Evolutionary conservation across 2,113 vertebrate genomes (phyloP).

Genomic region (Mastomys coucha): DNA sequence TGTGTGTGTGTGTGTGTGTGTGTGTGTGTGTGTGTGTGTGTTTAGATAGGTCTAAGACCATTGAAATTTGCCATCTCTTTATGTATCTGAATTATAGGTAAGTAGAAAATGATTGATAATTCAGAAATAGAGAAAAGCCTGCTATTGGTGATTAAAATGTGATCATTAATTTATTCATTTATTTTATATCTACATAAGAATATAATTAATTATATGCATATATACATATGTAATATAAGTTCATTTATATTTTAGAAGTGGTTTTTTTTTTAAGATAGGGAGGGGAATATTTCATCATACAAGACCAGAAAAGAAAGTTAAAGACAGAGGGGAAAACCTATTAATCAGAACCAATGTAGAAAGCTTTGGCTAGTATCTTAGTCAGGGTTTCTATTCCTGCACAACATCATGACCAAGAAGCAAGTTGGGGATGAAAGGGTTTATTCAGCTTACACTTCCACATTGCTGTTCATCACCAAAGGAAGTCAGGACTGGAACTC

Average conservation of each 20-base stretch:
- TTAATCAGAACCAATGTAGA: not conserved
- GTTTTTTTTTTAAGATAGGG: not conserved
- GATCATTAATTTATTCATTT: not conserved
- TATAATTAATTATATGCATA: not conserved
- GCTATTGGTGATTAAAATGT: not conserved
- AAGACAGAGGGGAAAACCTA: not conserved
- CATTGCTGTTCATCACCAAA: no score
- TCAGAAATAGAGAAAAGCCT: not conserved
- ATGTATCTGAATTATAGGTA: not conserved
- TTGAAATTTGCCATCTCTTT: not conserved
- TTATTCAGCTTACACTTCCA: no score
- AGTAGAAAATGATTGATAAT: not conserved
- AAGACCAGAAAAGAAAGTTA: not conserved
- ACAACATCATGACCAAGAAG: no score
- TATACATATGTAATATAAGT: not conserved
- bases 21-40: not conserved
- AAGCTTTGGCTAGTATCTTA: not conserved
- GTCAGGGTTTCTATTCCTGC: no score
- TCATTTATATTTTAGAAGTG: not conserved
- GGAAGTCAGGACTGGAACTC: no score
- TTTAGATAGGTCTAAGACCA: not conserved
- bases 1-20: not conserved
- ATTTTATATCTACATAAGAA: conserved; percentile 9
- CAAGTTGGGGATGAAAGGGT: no score
- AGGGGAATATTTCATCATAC: not conserved